phyloP scores from a whole-genome alignment of 2,797 vertebrate species.

The Pseudopleuronectes americanus region DNA sequence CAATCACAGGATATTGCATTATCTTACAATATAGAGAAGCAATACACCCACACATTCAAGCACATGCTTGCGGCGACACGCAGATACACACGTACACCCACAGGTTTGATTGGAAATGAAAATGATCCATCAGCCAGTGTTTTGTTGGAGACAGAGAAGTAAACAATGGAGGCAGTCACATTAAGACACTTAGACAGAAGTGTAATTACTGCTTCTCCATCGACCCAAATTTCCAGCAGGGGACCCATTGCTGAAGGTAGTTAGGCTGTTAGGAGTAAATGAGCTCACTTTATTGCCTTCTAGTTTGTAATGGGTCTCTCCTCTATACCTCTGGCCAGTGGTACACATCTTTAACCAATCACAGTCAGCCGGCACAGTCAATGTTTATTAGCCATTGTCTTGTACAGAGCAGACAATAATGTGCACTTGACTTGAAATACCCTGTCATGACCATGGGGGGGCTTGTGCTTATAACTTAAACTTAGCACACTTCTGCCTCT shows the following conservation, averaged over 20 bases:
- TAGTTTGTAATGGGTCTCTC: conserved; percentile 75
- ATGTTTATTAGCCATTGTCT: conserved; percentile 72
- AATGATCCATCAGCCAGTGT: conserved; percentile 61
- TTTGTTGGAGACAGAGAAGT: conserved; percentile 68
- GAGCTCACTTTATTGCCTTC: conserved; percentile 78
- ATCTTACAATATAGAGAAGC: conserved; percentile 27
- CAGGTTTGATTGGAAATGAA: conserved; percentile 58
- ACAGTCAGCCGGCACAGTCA: conserved; percentile 51
- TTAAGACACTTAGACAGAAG: conserved; percentile 81
- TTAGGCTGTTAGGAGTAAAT: conserved; percentile 74
- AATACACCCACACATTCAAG: conserved; percentile 15
- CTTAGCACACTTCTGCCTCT: conserved; percentile 10
- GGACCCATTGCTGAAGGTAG: conserved; percentile 77
- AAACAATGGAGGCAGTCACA: conserved; percentile 76
- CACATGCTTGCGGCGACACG: conserved; percentile 16
- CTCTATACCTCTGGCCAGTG: conserved; percentile 63
- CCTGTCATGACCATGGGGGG: conserved; percentile 43
- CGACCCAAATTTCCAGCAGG: conserved; percentile 75
- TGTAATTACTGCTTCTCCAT: conserved; percentile 82
- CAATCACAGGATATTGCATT: conserved; percentile 19
- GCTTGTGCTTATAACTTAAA: conserved; percentile 40
- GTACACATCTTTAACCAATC: conserved; percentile 69
- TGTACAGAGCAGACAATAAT: conserved; percentile 60
- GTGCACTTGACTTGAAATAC: conserved; percentile 61
- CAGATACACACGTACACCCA: conserved; percentile 17